Percentiles rank a stretch among this genome's conserved stretches.
Evolutionary conservation across 2,113 vertebrate species (phyloP).

Genomic region (Silurus meridionalis): DNA sequence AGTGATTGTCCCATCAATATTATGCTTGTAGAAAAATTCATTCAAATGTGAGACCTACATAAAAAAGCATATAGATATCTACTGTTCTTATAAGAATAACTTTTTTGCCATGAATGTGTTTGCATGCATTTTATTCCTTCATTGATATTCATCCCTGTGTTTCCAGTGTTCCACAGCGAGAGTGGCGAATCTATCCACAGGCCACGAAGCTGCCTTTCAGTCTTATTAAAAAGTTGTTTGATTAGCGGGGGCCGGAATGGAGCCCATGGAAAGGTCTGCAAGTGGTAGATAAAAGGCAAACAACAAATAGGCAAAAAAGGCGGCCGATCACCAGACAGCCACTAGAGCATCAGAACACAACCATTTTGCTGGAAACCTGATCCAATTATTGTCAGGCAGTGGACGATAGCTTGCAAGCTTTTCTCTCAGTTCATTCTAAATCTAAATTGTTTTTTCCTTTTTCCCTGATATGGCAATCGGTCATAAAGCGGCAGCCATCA

Average conservation of each 20-base stretch:
- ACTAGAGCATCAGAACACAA: conserved; percentile 85
- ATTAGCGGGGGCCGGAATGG: conserved; percentile 76
- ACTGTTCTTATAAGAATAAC: conserved; percentile 31
- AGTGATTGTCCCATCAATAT: neutral
- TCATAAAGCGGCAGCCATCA: conserved; percentile 97
- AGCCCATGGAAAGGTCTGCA: conserved; percentile 82
- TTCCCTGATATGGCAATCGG: conserved; percentile 86
- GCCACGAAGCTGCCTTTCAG: conserved; percentile 75
- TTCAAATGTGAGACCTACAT: neutral
- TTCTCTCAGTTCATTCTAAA: conserved; percentile 85
- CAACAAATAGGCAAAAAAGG: conserved; percentile 76
- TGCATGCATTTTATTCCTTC: conserved; percentile 38
- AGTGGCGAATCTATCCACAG: conserved; percentile 65
- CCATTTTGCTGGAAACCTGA: conserved; percentile 85
- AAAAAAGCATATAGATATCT: neutral
- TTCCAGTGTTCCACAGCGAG: conserved; percentile 60
- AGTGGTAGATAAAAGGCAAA: conserved; percentile 85
- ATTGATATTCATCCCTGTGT: conserved; percentile 75
- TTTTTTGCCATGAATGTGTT: conserved; percentile 16
- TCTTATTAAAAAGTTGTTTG: conserved; percentile 89
- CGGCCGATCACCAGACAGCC: conserved; percentile 75
- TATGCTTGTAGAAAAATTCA: neutral
- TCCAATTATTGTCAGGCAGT: conserved; percentile 88
- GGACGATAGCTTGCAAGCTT: conserved; percentile 78
- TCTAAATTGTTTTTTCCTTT: conserved; percentile 92